Base-by-base conservation (phyloP, 2,113 vertebrate genomes). In the Megaceryle maxima region DNA sequence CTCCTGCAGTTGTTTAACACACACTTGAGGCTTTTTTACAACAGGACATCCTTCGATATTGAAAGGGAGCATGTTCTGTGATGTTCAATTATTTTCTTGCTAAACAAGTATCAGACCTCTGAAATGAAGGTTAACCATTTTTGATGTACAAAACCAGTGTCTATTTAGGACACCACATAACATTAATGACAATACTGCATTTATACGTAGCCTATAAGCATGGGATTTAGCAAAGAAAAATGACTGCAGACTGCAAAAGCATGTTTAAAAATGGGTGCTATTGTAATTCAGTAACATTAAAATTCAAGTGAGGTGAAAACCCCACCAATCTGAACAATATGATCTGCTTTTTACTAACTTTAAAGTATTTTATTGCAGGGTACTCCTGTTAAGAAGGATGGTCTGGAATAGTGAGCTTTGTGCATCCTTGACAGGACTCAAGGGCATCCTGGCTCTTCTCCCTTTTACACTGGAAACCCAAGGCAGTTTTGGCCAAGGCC, bases 1-100 rank as follows among this genome's bases (percentile, higher is more conserved):
- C 59, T 92, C 57, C 79, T 80, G 62, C 62, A 89, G 83, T 60
- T 86, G 85, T 83, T 96, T 73, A 92, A 95, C 59, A 84, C 13
- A 10, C 77, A 39, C 66, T 91, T 66, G 33, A 91, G 66, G n/a
- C 89, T 50, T 85, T 78, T 83, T 82, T 85, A 67, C 81, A 93
- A 68, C 33, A 72, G n/a, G 31, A 43, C 76, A 91, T 25, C 56
- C 57, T 48, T 80, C 77, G 48, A 55, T 39, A 41, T 55, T 86
- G 28, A 83, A 19, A 12, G 17, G 56, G 33, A 70, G 43, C 60
- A 79, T 33, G 63, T 60, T 91, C 82, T 2, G 3, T 16, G 43
- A 31, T 5, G 15, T 29, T 24, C 56, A 91, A 85, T 83, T 91
- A 94, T 57, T 50, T 66, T 37, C 56, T 44, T 77, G 64, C 68